Evolutionary conservation across 2,888 invertebrate species (phyloP).

Genomic region (Andrena chrysosceles): DNA sequence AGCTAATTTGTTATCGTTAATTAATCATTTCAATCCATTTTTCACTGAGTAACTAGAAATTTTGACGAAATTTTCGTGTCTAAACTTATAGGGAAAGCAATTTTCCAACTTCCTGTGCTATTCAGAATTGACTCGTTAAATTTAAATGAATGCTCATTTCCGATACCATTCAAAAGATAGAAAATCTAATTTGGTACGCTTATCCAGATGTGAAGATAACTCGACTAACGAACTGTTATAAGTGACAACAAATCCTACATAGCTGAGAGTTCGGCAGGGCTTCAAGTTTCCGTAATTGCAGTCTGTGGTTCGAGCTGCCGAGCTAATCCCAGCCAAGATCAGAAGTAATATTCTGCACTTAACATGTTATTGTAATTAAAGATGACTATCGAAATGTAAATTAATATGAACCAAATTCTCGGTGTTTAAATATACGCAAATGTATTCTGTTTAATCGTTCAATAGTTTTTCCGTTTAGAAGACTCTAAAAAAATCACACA

Average conservation of each 20-base stretch:
- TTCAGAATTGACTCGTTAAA: slow-evolving; percentile 22
- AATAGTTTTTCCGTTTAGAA: too few species aligned
- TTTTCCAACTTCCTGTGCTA: background rate
- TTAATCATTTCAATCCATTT: background rate
- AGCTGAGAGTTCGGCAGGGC: slow-evolving; percentile 19
- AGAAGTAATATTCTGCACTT: slow-evolving; percentile 43
- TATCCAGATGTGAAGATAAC: slow-evolving; percentile 45
- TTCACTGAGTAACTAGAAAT: background rate
- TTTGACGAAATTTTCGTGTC: background rate
- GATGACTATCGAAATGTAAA: slow-evolving; percentile 24
- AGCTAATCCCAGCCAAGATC: slow-evolving; percentile 59
- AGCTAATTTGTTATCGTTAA: background rate
- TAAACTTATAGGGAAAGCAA: background rate
- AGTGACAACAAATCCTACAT: slow-evolving; percentile 45
- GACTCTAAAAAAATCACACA: too few species aligned
- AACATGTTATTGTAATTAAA: slow-evolving; percentile 41
- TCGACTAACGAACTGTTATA: slow-evolving; percentile 46
- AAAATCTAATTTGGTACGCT: slow-evolving; percentile 31
- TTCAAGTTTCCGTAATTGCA: slow-evolving; percentile 22
- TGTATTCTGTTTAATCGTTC: too few species aligned
- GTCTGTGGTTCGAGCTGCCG: slow-evolving; percentile 49
- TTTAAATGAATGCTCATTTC: background rate
- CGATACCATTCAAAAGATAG: slow-evolving; percentile 6
- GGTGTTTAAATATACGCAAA: background rate
- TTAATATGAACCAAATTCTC: background rate